These are phyloP conservation scores for Mobula hypostoma DNA, from an alignment of 2,113 vertebrate genomes.

Conservation along the genomic window DNA sequence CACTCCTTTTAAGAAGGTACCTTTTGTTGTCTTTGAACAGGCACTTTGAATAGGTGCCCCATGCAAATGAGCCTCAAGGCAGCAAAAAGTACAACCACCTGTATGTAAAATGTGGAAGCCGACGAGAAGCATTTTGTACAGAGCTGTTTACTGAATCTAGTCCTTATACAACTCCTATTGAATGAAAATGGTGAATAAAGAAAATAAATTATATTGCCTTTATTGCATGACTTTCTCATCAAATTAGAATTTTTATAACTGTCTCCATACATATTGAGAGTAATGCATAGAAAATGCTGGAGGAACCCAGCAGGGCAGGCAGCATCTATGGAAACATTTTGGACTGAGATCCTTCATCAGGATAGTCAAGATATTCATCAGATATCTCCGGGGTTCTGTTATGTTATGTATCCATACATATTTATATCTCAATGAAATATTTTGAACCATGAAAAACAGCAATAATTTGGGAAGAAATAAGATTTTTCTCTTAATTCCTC, in stretches of 20 bases:
- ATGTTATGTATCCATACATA: neutral
- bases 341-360: too few species aligned
- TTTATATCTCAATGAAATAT: neutral
- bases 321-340: too few species aligned
- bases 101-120: constrained; percentile 19
- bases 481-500: neutral
- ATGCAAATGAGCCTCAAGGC: constrained; percentile 29
- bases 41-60: constrained; percentile 1
- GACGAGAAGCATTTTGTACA: neutral
- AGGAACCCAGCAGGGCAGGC: too few species aligned
- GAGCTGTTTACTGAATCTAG: neutral
- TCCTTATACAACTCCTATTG: neutral
- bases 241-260: too few species aligned
- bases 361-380: too few species aligned
- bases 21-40: constrained; percentile 24
- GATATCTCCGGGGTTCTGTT: too few species aligned
- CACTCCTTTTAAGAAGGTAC: neutral
- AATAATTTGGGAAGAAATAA: neutral
- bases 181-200: neutral
- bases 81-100: neutral
- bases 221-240: neutral
- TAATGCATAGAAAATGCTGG: too few species aligned
- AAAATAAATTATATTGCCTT: neutral
- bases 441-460: neutral
- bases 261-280: neutral